phyloP scores from a whole-genome alignment of 2,888 invertebrate genomes.

The Sicus ferrugineus region DNA sequence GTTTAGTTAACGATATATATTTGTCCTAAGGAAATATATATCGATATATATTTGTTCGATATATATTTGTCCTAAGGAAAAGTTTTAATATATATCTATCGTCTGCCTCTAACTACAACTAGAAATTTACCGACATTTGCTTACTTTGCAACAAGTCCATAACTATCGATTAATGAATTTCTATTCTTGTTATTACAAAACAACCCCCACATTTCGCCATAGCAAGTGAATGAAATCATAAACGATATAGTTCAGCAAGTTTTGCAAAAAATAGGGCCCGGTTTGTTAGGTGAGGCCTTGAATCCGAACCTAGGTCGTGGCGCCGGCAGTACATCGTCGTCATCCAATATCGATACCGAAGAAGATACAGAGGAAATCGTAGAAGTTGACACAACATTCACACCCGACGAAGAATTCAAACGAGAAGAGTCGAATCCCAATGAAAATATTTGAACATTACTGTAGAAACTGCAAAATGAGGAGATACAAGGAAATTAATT shows the following conservation, averaged over 20 bases:
- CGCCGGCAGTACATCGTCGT: background rate
- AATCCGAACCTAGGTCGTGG: slow-evolving; percentile 48
- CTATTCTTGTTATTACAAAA: too few species aligned
- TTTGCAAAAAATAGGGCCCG: slow-evolving; percentile 52
- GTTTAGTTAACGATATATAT: too few species aligned
- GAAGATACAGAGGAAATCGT: background rate
- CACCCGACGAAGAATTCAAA: slow-evolving; percentile 52
- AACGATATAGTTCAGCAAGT: slow-evolving; percentile 56
- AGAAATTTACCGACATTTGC: too few species aligned
- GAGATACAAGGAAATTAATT: slow-evolving; percentile 28
- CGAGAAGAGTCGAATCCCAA: slow-evolving; percentile 26
- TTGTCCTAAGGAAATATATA: too few species aligned
- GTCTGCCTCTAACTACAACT: too few species aligned
- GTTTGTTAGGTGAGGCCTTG: slow-evolving; percentile 53
- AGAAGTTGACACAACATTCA: slow-evolving; percentile 42
- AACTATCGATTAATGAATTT: too few species aligned
- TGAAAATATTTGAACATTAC: background rate
- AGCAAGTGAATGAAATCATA: slow-evolving; percentile 59
- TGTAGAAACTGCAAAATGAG: background rate
- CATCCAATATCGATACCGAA: slow-evolving; percentile 24
- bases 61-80: too few species aligned
- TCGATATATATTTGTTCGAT: too few species aligned
- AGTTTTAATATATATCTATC: too few species aligned
- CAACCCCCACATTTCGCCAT: background rate
- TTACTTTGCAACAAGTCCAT: too few species aligned